phyloP scores from a whole-genome alignment of 2,888 invertebrate species.

The Epicampocera succincta region DNA sequence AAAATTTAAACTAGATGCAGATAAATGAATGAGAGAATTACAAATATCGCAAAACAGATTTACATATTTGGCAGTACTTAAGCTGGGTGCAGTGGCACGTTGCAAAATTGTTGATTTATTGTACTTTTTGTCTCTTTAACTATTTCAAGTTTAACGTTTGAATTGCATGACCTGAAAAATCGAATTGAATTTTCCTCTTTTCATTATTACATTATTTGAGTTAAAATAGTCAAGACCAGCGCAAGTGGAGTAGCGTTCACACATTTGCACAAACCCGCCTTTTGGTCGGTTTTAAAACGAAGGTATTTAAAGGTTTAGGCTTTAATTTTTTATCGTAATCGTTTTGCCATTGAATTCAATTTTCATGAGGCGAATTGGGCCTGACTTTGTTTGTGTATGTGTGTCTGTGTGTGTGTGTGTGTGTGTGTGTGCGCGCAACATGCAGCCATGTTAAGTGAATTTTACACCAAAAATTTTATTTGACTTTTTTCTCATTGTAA shows the following conservation, averaged over 20 bases:
- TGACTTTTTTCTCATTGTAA: conserved; percentile 22
- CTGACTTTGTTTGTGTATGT: background rate
- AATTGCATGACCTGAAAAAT: conserved; percentile 37
- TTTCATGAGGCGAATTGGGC: conserved; percentile 2
- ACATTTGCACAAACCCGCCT: background rate
- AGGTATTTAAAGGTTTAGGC: conserved; percentile 28
- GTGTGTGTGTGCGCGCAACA: conserved; percentile 3
- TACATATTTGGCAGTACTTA: conserved; percentile 31
- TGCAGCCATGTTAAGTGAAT: conserved; percentile 40
- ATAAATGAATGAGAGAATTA: conserved; percentile 28
- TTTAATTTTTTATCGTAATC: conserved; percentile 36
- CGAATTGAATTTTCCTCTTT: conserved; percentile 18
- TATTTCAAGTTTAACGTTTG: conserved; percentile 54
- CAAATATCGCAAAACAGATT: background rate
- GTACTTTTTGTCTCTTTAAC: conserved; percentile 17
- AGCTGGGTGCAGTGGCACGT: conserved; percentile 42
- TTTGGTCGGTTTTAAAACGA: background rate
- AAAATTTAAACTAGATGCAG: conserved; percentile 34
- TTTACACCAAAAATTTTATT: conserved; percentile 35
- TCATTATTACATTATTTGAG: conserved; percentile 29
- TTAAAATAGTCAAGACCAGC: conserved; percentile 23
- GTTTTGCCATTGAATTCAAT: conserved; percentile 54
- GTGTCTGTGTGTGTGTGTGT: background rate
- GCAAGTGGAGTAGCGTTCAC: conserved; percentile 12
- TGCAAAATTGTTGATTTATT: conserved; percentile 31